Base-by-base conservation (phyloP, 2,797 vertebrate genomes). In the Trematomus bernacchii region DNA sequence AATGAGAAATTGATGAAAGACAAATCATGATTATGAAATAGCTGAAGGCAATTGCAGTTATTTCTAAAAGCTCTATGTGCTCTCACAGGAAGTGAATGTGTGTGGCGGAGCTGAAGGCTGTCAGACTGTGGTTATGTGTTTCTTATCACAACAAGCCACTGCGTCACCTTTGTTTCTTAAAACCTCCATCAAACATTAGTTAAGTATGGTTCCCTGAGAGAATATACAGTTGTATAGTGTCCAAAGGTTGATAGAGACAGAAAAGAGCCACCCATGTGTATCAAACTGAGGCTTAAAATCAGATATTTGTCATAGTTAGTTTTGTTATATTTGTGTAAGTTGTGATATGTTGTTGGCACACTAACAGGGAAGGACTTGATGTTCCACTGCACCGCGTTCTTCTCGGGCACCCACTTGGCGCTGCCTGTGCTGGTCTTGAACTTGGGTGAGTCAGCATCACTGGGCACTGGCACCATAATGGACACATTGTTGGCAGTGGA, bases 331-430 rank as follows among this genome's bases (percentile, higher is more conserved):
- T 52, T 52, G 27, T 33, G 16, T 14, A 12, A 64, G 52, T 27
- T 23, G 15, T 58, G 19, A 47, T 47, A 51, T 67, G 66, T 40
- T 54, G 53, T 42, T 47, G 64, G 14, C 12, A 42, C 63, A 94
- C 95, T 93, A 53, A 96, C 96, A 61, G 96, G 95, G 74, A 96
- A 96, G 37, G 96, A 96, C 85, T 95, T 96, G 91, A 96, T 96
- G 81, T 92, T 95, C 96, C 96, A 96, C 85, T 94, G 92, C 76
- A 96, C 94, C 19, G 64, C 93, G 48, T 21, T 95, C 89, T 95
- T 96, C 93, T 96, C 96, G 0, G 96, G 96, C 12, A 96, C 65
- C 95, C 95, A 96, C 87, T 95, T 96, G 86, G 94, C 93, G 48
- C 73, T 94, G 84, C 96, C 96, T 0, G 91, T 95, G 89, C 94